Base-by-base conservation (phyloP, 2,888 invertebrate genomes). In the Escarpia spicata region DNA sequence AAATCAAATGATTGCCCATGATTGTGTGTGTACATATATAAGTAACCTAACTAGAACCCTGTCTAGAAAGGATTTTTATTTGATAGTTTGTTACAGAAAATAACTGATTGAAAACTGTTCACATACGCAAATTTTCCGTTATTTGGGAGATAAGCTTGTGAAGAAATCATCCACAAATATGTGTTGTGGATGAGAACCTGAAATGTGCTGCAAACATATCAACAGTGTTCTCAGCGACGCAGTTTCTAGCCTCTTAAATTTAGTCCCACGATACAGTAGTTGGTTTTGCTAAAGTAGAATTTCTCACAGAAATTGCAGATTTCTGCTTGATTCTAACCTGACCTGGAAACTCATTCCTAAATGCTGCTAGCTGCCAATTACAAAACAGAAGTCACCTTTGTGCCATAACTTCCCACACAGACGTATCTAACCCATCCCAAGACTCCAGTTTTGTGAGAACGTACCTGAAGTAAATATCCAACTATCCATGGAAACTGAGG, bases 201-300 rank as follows among this genome's bases (percentile, higher is more conserved):
- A 75, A 75, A 75, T 75, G 75, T 75, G 75, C 75, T 75, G 75
- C 75, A 75, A 75, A 75, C 52, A 75, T 26, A 75, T 75, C 75
- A 75, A 75, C 26, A 75, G 52, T 52, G 52, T 52, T 52, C 52
- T 52, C 52, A 52, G 26, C 75, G 75, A 75, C 75, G 19, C 75
- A 75, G 19, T 75, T 75, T 75, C 75, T 75, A 75, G 15, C n/a
- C n/a, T 75, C 19, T 75, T 75, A 75, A 75, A 19, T 75, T 75
- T 75, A n/a, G 26, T 75, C 75, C 19, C 75, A 75, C 15, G 75
- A 75, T 75, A 75, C 75, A 75, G n/a, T 19, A 75, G 19, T 75
- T 75, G 75, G n/a, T 1, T 75, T 4, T 75, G 4, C 19, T n/a
- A 26, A 26, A 26, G 26, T 75, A 26, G 75, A 75, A 75, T 75